Evolutionary conservation across 1,140 invertebrate species (phyloP).

Genomic region (Drosophila rhopaloa): DNA sequence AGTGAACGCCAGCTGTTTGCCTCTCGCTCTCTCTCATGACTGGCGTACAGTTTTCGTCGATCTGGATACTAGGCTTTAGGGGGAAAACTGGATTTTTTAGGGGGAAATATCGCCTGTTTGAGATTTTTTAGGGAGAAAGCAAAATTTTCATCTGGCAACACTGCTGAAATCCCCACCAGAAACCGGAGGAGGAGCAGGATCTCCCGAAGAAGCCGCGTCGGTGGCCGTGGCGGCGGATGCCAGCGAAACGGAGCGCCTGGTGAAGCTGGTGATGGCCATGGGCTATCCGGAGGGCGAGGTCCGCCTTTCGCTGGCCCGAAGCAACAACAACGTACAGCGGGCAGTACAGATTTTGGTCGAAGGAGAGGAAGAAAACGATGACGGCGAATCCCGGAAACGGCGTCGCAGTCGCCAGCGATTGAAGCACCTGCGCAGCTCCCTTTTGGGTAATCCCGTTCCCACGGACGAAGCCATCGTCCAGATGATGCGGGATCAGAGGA

Average conservation of each 20-base stretch:
- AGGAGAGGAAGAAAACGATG: conserved; percentile 22
- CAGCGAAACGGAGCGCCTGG: conserved; percentile 28
- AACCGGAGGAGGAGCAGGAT: conserved; percentile 3
- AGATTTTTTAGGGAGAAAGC: too few species aligned
- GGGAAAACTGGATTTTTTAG: too few species aligned
- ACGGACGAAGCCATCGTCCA: conserved; percentile 31
- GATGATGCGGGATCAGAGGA: conserved; percentile 24
- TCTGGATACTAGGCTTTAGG: too few species aligned
- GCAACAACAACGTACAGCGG: conserved; percentile 64
- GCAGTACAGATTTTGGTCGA: conserved; percentile 65
- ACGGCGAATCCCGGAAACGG: neutral
- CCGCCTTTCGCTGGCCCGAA: conserved; percentile 29
- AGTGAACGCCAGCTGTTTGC: too few species aligned
- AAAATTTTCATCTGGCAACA: too few species aligned
- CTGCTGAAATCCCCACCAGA: neutral
- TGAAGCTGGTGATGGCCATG: conserved; percentile 53
- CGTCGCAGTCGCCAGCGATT: conserved; percentile 24
- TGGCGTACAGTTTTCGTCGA: too few species aligned
- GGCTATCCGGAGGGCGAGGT: conserved; percentile 63
- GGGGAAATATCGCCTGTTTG: too few species aligned
- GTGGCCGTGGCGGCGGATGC: conserved; percentile 16
- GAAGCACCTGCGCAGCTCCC: conserved; percentile 26
- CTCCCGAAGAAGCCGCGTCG: conserved; percentile 1
- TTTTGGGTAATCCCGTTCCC: conserved; percentile 48
- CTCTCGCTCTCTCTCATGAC: too few species aligned